Conservation (phyloP, 1,140 invertebrate species). For the Anagrus nilaparvatae region DNA sequence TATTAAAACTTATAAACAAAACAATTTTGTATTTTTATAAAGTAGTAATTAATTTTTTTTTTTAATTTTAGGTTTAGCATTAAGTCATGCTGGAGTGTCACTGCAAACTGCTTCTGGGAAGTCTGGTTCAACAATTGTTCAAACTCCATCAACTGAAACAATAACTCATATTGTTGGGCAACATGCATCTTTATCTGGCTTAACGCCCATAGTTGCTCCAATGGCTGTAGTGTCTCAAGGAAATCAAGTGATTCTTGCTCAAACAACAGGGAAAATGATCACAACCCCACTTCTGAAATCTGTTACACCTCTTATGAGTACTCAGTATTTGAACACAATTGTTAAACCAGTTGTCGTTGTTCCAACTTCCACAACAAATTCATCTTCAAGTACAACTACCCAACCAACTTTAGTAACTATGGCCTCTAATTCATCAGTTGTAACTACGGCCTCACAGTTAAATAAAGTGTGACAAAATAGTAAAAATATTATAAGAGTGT, state of each 20-base stretch:
- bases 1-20: too few relatives aligned
- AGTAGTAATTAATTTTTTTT: constrained; percentile 1
- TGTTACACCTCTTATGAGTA: constrained; percentile 36
- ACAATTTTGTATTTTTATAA: too few relatives aligned
- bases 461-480: too few relatives aligned
- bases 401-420: too few relatives aligned
- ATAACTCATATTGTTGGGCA: constrained; percentile 40
- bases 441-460: too few relatives aligned
- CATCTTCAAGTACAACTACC: constrained; percentile 25
- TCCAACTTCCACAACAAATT: constrained; percentile 31
- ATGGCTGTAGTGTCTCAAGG: constrained; percentile 43
- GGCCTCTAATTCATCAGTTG: too few relatives aligned
- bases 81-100: constrained; percentile 39
- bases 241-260: constrained; percentile 38
- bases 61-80: constrained; percentile 31
- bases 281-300: constrained; percentile 39
- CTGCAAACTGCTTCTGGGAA: constrained; percentile 32
- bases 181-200: constrained; percentile 29
- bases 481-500: too few relatives aligned
- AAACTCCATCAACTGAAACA: constrained; percentile 37
- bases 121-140: constrained; percentile 30
- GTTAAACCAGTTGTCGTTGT: constrained; percentile 42
- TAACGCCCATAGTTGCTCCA: constrained; percentile 40
- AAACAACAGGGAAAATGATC: constrained; percentile 39
- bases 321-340: constrained; percentile 43